Base-by-base conservation (phyloP, 1,140 invertebrate genomes). In the Phocides pigmalion region DNA sequence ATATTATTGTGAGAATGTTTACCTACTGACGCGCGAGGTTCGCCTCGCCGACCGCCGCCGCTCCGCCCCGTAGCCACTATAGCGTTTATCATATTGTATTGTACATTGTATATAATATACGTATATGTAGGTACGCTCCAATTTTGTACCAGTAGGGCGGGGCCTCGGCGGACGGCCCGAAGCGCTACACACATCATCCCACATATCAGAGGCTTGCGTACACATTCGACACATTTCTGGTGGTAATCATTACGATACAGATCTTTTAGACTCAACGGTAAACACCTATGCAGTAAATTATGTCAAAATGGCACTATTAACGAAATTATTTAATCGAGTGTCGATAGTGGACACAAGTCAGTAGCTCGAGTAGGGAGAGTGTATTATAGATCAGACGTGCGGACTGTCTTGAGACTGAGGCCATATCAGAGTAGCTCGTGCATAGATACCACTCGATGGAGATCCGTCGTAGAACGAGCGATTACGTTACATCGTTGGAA, bases 81-180 rank as follows among this genome's bases (percentile, higher is more conserved):
- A 85, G 80, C 78, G 75, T 82, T 82, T 79, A 82, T 75, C 74
- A 72, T 87, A 84, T 81, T 79, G 76, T 87, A 88, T 81, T 89
- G 84, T 90, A 89, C 76, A 89, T 90, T 89, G 87, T 90, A 86
- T 90, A 90, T 90, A 88, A 82, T 79, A 82, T 81, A 89, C 82
- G 83, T 87, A 75, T 82, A 79, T 81, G 79, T 83, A 83, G 80
- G 84, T 84, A 81, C 82, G 75, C 78, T 85, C 76, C 82, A 70
- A 74, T 87, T 82, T 82, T 79, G 86, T 87, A 87, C 84, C 84
- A 53, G 67, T 73, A 63, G 77, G 82, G 73, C 66, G 84, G 73
- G 64, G 66, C 73, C 41, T 51, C 69, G 81, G 81, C 81, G 82
- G 70, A 66, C 79, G 85, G 81, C 72, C 77, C 77, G 81, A 67